These are phyloP conservation scores for Trichechus manatus DNA, from an alignment of 2,113 vertebrate species.

Conservation along the genomic window DNA sequence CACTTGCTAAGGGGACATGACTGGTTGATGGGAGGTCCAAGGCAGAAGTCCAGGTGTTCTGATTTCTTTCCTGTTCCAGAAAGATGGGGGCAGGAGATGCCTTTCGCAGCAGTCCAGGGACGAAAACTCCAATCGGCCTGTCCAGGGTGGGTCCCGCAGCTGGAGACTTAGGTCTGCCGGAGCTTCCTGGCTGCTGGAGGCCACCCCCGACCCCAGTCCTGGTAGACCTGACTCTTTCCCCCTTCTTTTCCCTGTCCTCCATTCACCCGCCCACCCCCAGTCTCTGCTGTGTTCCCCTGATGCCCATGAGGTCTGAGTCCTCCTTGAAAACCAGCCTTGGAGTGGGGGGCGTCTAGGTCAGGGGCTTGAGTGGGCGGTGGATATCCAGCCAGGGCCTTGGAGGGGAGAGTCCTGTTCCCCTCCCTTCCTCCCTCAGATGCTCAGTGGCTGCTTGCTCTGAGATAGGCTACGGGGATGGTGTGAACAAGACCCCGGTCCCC, in stretches of 20 bases:
- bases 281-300: neutral
- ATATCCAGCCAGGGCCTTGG: too few species aligned
- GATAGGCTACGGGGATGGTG: neutral
- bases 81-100: neutral
- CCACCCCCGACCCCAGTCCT: neutral
- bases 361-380: too few species aligned
- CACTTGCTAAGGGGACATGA: neutral
- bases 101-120: neutral
- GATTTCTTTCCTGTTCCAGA: neutral
- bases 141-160: neutral
- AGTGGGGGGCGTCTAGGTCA: too few species aligned
- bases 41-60: neutral
- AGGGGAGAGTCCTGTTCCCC: too few species aligned
- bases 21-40: neutral
- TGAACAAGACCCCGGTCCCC: neutral
- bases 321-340: too few species aligned
- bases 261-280: accelerated
- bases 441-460: neutral
- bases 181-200: neutral
- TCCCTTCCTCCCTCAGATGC: neutral
- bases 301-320: too few species aligned
- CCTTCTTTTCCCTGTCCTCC: too few species aligned
- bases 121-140: neutral
- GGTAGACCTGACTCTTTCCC: neutral
- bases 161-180: neutral